Conservation (phyloP, 2,113 vertebrate genomes). For the Pica pica region DNA sequence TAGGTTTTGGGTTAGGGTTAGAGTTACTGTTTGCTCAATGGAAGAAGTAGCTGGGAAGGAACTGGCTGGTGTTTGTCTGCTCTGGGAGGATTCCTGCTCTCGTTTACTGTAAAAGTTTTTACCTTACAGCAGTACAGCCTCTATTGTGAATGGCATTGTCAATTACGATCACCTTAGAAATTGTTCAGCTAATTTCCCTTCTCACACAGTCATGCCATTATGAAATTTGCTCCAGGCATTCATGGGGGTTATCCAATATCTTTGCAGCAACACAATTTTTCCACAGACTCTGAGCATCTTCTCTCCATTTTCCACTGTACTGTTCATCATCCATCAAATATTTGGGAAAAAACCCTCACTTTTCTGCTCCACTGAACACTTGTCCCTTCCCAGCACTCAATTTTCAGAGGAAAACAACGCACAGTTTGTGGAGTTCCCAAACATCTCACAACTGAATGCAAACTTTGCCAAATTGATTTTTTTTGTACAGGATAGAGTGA, state of each 20-base stretch:
- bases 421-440: neutral
- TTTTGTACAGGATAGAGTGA: neutral
- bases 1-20: too few species aligned
- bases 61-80: accelerated
- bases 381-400: neutral
- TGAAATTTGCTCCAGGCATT: neutral
- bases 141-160: neutral
- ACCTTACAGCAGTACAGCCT: neutral
- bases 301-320: neutral
- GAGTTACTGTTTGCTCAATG: neutral
- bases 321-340: neutral
- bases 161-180: neutral
- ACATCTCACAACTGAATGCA: neutral
- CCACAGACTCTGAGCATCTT: neutral
- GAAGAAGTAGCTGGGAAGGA: neutral
- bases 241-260: neutral
- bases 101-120: neutral
- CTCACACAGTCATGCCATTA: neutral
- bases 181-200: neutral
- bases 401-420: neutral
- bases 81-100: neutral
- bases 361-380: neutral
- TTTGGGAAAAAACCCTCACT: neutral
- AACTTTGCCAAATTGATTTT: neutral
- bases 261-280: neutral